Evolutionary conservation across 2,888 invertebrate genomes (phyloP), one percentile per base, ranked within the genome.

Genomic region (Corbicula japonica): DNA sequence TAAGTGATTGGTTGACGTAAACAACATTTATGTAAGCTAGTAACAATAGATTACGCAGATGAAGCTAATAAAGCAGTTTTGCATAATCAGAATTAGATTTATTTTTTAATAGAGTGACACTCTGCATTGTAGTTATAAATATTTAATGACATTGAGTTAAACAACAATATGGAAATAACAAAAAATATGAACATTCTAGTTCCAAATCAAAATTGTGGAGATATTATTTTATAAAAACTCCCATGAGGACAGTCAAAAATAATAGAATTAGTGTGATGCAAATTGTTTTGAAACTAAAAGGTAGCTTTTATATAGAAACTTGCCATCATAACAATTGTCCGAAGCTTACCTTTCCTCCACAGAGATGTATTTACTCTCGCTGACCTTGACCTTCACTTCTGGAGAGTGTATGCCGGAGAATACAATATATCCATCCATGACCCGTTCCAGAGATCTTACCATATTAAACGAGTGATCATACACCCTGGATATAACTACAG

Each of bases 401-500:
- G 80, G 80, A 58, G 66, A 50, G 65, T 74, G 8, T 80, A 76
- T 32, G 76, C 76, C 26, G 80, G 80, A 0, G 70, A 73, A 23
- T 74, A 74, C 50, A 80, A 76, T 74, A 80, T 80, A 38, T 46
- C 48, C 15, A 73, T 66, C n/a, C 65, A 66, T 2, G 80, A 76
- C 23, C 76, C 80, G 1, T 46, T 61, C n/a, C 73, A 80, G 74
- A 63, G 70, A 35, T 73, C 46, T 26, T 80, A 76, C 69, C 69
- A 65, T 23, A 60, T 80, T 18, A 38, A 30, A 10, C 56, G 70
- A 5, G 73, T 80, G 4, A 23, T 69, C 18, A 58, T 80, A 10
- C 80, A 80, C 41, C 74, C 73, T 1, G 74, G 73, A 0, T 80
- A 69, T 52, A 80, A 80, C 65, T n/a, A 18, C 26, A 80, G 74